A percentile compares a stretch with the other conserved stretches of the same genome.
phyloP scores from a whole-genome alignment of 1,140 invertebrate species.

The Homalodisca vitripennis region DNA sequence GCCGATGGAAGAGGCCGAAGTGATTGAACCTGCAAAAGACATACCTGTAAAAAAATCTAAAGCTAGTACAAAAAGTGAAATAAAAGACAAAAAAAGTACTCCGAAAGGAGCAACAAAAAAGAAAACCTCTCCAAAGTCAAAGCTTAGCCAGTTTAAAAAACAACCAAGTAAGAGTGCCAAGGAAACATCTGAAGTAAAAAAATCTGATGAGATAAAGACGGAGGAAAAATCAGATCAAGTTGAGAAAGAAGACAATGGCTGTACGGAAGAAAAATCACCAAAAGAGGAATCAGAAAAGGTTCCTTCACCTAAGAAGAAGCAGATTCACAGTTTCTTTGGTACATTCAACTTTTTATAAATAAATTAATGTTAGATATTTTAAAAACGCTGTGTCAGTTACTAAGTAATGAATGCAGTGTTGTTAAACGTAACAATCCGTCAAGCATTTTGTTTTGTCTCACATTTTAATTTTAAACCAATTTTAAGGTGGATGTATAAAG shows the following conservation, averaged over 20 bases:
- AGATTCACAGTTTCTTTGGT: background rate
- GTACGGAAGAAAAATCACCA: constrained; percentile 22
- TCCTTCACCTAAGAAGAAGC: constrained; percentile 12
- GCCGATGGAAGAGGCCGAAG: background rate
- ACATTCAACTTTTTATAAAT: constrained; percentile 2
- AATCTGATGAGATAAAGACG: constrained; percentile 14
- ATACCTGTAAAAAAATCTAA: background rate
- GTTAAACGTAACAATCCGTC: too few relatives aligned
- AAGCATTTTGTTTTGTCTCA: too few relatives aligned
- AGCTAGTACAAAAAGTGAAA: background rate
- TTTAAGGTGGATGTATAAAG: too few relatives aligned
- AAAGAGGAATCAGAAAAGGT: constrained; percentile 19
- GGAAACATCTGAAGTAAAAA: constrained; percentile 14
- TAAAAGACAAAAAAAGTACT: background rate
- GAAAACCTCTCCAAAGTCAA: constrained; percentile 8
- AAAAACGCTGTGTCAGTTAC: too few relatives aligned
- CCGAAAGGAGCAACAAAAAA: background rate
- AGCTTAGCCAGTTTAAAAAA: constrained; percentile 14
- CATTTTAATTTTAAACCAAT: too few relatives aligned
- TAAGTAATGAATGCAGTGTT: too few relatives aligned
- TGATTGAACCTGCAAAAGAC: background rate
- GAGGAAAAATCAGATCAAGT: constrained; percentile 3
- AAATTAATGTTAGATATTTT: background rate
- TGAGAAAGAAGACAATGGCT: constrained; percentile 17
- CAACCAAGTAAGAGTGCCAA: background rate